phyloP scores from a whole-genome alignment of 2,113 vertebrate species.

The Elgaria multicarinata region DNA sequence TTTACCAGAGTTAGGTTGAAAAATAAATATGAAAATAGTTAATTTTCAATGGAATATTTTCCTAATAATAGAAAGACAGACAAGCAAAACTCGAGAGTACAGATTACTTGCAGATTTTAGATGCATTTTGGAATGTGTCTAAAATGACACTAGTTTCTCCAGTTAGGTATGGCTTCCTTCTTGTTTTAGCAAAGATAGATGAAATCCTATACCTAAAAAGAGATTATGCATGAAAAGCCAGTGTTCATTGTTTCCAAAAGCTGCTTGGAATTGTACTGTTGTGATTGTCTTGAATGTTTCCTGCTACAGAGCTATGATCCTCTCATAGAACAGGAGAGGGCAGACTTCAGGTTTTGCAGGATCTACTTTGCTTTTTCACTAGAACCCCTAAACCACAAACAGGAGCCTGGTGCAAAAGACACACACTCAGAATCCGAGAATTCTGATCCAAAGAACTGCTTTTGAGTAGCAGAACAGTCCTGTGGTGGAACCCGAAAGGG shows the following conservation, averaged over 20 bases:
- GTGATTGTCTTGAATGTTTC: not conserved
- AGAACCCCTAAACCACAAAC: no score
- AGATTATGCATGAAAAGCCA: not conserved
- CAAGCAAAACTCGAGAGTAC: not conserved
- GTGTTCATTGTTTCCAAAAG: not conserved
- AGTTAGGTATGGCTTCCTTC: not conserved
- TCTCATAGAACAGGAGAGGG: no score
- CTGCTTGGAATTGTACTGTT: not conserved
- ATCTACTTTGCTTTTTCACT: no score
- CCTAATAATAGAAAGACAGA: not conserved
- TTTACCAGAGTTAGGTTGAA: not conserved
- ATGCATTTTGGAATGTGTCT: not conserved
- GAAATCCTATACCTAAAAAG: not conserved
- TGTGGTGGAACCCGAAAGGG: no score
- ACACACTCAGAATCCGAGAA: no score
- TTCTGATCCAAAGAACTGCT: no score
- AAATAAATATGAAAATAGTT: not conserved
- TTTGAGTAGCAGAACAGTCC: no score
- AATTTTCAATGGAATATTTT: not conserved
- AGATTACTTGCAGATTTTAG: not conserved
- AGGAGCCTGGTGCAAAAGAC: no score
- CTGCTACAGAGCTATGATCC: not conserved
- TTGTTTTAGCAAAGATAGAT: not conserved
- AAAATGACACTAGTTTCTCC: not conserved
- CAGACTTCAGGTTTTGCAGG: no score